A percentile compares a stretch with the other conserved stretches of the same genome.
Evolutionary conservation across 2,888 invertebrate genomes (phyloP).

Genomic region (Machimus atricapillus): DNA sequence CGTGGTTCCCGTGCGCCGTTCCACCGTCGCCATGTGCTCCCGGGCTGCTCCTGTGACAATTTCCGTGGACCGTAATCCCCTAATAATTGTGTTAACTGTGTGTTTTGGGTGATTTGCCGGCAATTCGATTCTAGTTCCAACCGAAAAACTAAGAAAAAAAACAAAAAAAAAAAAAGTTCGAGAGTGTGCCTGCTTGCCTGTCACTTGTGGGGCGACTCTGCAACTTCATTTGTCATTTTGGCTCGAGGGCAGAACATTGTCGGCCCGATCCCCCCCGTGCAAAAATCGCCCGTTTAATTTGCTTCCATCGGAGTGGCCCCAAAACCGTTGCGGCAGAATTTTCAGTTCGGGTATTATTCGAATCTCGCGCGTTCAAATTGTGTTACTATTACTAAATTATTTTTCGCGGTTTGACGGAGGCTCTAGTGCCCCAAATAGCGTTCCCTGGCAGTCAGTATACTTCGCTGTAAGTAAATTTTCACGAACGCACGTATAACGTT

Average conservation of each 20-base stretch:
- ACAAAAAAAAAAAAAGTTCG: not conserved
- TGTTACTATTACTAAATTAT: not conserved
- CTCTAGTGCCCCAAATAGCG: slow-evolving; percentile 42
- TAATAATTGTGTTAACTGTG: slow-evolving; percentile 16
- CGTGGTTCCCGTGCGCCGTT: slow-evolving; percentile 2
- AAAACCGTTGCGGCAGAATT: not conserved
- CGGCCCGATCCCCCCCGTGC: not conserved
- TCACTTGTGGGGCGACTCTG: slow-evolving; percentile 14
- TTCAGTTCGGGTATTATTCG: not conserved
- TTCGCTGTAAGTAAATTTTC: slow-evolving; percentile 39
- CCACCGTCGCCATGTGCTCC: slow-evolving; percentile 7
- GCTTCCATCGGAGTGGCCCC: not conserved
- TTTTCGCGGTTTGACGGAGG: not conserved
- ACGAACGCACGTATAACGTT: slow-evolving; percentile 45
- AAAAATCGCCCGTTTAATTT: not conserved
- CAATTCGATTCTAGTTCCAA: not conserved
- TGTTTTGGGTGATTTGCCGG: not conserved
- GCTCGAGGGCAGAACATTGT: not conserved
- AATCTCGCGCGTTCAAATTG: not conserved
- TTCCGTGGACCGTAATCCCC: not conserved
- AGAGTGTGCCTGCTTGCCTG: not conserved
- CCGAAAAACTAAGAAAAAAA: not conserved
- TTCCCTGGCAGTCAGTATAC: slow-evolving; percentile 12
- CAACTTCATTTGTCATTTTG: slow-evolving; percentile 20
- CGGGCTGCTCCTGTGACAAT: not conserved